Base-by-base conservation (phyloP, 2,113 vertebrate genomes). In the Nymphicus hollandicus region DNA sequence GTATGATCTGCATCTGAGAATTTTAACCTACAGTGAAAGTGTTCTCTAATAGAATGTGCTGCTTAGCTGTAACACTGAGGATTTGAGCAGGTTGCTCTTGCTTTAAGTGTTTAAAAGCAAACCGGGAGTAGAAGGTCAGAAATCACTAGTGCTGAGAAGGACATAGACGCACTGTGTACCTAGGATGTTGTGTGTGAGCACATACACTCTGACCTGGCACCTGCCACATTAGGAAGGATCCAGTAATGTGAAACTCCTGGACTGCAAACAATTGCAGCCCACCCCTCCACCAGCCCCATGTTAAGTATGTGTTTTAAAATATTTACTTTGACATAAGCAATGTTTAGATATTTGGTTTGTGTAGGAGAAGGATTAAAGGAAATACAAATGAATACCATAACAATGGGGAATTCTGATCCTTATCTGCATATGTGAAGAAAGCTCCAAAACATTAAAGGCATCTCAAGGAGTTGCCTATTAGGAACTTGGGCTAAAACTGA, bases 61-160 rank as follows among this genome's bases (percentile, higher is more conserved):
- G 92, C 68, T 86, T 60, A 84, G 95, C 81, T 60, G 84, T 44
- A 88, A 88, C 91, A 64, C 52, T 69, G 83, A 88, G 78, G 35
- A 74, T 89, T 88, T 93, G 73, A 96, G 89, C 77, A 80, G 71
- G 50, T 93, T 82, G 70, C 68, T 81, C 53, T 83, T 64, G 70
- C 78, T 95, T 92, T 82, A 95, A 94, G 81, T 82, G 72, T 83
- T 89, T 50, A 86, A 91, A 72, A 94, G 87, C 76, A 80, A 81
- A n/a, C 37, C 3, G 60, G 80, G 86, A 92, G 69, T 79, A 93
- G 86, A 88, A 96, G 89, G 90, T 97, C 88, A 92, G 88, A 81
- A 69, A 31, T 46, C 13, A 11, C 23, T 64, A 50, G 47, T 2
- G 8, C 80, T 60, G 65, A 56, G 77, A 55, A 86, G 73, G 72